Evolutionary conservation across 2,888 invertebrate species (phyloP), one percentile per base, ranked within the genome.

Genomic region (Caenorhabditis auriculariae): DNA sequence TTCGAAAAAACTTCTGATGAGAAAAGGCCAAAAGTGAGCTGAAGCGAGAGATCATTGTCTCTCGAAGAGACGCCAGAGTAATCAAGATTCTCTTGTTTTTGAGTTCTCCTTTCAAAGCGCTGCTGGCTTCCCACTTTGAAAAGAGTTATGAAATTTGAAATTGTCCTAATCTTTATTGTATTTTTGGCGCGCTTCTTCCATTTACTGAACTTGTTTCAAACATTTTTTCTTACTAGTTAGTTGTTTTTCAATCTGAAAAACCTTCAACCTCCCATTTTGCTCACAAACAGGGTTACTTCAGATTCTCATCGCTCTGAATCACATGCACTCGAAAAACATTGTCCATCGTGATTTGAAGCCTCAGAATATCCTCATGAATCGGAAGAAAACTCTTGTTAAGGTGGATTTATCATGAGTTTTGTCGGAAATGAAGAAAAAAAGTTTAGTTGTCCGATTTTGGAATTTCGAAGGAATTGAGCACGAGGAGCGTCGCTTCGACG

Each of bases 281-380:
- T 3, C 23, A 27, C 19, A 38, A 58, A 29, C n/a, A 26, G 21
- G 35, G 12, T 3, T 89, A 79, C 86, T 87, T 53, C 89, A 91
- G 86, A 86, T 91, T 67, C 83, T 89, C 35, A 84, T 89, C 66
- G 90, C 90, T 24, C 86, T 91, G 15, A 87, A 90, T 79, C 89
- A 91, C 77, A 89, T 91, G 45, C 91, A 91, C 81, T 86, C 85
- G 26, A 87, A 88, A 73, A 87, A 88, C 72, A 88, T 91, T 54
- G 87, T 91, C 47, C 91, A 91, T 81, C 85, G 91, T 73, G 91
- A 91, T 83, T 84, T 91, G 57, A 91, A 79, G 90, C 88, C 90
- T 6, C 90, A 90, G 82, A 91, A 91, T 82, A 90, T 91, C 67
- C 87, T 91, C 69, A 87, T 89, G 45, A 89, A 90, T 47, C 85